Evolutionary conservation across 2,113 vertebrate species (phyloP), one percentile per base, ranked within the genome.

Genomic region (Plestiodon gilberti): DNA sequence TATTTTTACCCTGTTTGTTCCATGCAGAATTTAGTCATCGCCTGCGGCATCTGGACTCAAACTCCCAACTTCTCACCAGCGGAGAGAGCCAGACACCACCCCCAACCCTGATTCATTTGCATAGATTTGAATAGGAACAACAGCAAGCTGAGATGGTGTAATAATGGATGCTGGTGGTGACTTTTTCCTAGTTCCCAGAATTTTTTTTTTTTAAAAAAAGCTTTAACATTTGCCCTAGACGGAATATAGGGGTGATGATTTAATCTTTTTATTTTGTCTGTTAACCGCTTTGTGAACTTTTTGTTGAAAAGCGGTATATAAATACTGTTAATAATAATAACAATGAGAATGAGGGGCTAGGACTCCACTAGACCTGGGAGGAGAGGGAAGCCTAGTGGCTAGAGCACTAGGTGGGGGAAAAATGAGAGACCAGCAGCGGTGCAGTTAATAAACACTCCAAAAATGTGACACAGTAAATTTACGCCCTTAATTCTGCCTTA

Each of bases 1-100:
- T 88, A 88, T 84, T 84, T 88, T 88, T 84, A 84, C 77, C 70
- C 69, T 74, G 35, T 67, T 84, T 73, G 77, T 76, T 80, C 82
- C 3, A 23, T 82, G 76, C 76, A 73, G 67, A 15, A 77, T 81
- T 81, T 84, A 81, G 70, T 88, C 82, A 84, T 88, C 61, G 61
- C 69, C 28, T 69, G 70, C 6, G 22, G 81, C 87, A 88, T 83
- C 59, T 88, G 87, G 87, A 80, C 82, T 74, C 75, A 84, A 79
- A 64, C 87, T 25, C 67, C 75, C 67, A 57, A 55, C 57, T 80
- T 84, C 75, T 62, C 87, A 88, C 87, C 81, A 83, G 81, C 17
- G 23, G 87, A 73, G 61, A 87, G 70, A 86, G 80, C 81, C 64
- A 64, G 69, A 79, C 57, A 57, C 76, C 57, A n/a, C 69, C 59